Evolutionary conservation across 2,113 vertebrate species (phyloP), one percentile per base, ranked within the genome.

Genomic region (Chascanopsetta lugubris): DNA sequence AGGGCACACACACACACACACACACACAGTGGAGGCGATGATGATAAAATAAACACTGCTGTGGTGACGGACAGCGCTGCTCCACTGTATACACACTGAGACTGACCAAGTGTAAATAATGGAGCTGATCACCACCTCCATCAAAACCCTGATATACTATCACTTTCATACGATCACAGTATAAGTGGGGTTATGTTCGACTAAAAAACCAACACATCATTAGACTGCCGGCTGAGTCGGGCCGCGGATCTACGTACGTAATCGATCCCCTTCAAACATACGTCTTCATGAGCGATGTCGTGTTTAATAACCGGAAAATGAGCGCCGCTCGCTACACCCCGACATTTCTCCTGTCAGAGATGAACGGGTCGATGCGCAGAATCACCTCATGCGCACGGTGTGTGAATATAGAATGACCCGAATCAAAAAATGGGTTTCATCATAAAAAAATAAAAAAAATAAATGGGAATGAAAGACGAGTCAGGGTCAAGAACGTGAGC

Each of bases 401-500:
- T 18, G 32, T 65, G 61, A 43, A 69, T 17, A 48, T 46, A 66
- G 2, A 67, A 75, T 54, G 72, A 55, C 61, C 65, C 65, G 50
- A 49, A 74, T 78, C 54, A 77, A 72, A 79, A n/a, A 78, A 76
- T 79, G 85, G 63, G 55, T 66, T 63, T n/a, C n/a, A n/a, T n/a
- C n/a, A n/a, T n/a, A n/a, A n/a, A n/a, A 22, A 65, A 82, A 62
- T 66, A 75, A 60, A 57, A 45, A 79, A 79, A 75, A 60, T 40
- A 45, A 79, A 79, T 55, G 48, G 34, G 61, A 63, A 75, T 69
- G 22, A 80, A 71, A 75, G 63, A 85, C 53, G 36, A 74, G 77
- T 36, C 9, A 4, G 73, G 82, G 79, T 84, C 79, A 87, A 76
- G 77, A 85, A 86, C 77, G 81, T 50, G 53, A 73, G 66, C 54